A percentile compares a stretch with the other conserved stretches of the same genome.
Conservation (phyloP, 2,113 vertebrate species). For the Chloropsis cyanopogon region DNA sequence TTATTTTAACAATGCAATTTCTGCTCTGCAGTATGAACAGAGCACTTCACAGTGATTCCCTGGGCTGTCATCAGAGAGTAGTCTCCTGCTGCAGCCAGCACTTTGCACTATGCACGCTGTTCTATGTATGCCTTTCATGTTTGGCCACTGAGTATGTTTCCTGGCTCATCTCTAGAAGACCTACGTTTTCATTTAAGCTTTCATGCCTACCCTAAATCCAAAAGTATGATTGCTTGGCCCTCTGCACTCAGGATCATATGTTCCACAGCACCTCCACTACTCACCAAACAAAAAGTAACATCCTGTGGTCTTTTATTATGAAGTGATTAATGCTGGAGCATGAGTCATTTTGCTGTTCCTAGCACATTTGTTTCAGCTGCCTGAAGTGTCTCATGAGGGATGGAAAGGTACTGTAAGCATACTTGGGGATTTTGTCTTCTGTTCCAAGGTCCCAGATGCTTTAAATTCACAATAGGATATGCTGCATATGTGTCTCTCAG, state of each 20-base stretch:
- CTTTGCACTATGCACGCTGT: neutral
- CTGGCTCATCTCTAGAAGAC: neutral
- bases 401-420: neutral
- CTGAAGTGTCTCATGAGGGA: neutral
- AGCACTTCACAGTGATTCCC: neutral
- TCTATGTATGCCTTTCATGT: neutral
- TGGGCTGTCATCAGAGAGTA: neutral
- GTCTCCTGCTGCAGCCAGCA: neutral
- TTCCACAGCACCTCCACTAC: neutral
- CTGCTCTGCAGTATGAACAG: neutral
- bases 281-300: neutral
- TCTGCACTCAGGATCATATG: neutral
- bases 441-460: neutral
- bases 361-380: constrained; percentile 10
- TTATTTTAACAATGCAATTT: neutral
- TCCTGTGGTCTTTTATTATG: constrained; percentile 26
- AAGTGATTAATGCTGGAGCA: neutral
- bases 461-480: neutral
- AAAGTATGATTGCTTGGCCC: neutral
- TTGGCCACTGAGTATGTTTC: neutral
- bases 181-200: neutral
- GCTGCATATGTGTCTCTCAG: neutral
- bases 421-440: neutral
- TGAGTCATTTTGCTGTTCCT: constrained; percentile 17
- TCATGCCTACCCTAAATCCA: neutral